phyloP scores from a whole-genome alignment of 1,140 invertebrate species.

The Gryon sp. region DNA sequence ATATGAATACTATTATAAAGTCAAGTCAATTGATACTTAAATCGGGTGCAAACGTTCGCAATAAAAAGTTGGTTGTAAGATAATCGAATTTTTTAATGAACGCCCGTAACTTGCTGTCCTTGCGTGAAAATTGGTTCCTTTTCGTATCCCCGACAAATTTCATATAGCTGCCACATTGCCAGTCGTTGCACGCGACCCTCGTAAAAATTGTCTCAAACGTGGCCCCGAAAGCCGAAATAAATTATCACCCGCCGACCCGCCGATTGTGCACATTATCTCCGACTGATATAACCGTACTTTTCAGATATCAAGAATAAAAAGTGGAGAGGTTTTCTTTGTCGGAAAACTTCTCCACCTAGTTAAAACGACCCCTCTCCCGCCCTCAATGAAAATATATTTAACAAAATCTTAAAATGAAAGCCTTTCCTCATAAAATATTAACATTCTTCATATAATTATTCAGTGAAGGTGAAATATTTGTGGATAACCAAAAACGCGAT shows the following conservation, averaged over 20 bases:
- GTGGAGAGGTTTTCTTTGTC: no score
- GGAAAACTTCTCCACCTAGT: no score
- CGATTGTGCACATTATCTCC: conserved; percentile 9
- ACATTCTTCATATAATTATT: no score
- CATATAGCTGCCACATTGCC: conserved; percentile 35
- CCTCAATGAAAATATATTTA: no score
- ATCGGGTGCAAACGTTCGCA: conserved; percentile 24
- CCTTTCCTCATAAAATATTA: no score
- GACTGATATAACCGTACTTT: neutral
- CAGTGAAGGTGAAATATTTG: no score
- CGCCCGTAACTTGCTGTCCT: conserved; percentile 33
- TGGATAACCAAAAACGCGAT: no score
- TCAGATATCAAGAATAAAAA: neutral
- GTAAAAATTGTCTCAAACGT: conserved; percentile 41
- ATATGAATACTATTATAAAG: conserved; percentile 30
- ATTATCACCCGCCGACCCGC: conserved; percentile 11
- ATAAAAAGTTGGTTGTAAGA: conserved; percentile 30
- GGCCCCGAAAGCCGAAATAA: conserved; percentile 20
- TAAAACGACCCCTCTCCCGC: no score
- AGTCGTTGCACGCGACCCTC: conserved; percentile 26
- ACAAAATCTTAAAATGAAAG: no score
- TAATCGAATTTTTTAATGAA: conserved; percentile 46
- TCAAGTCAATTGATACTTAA: conserved; percentile 45
- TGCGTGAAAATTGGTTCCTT: conserved; percentile 18
- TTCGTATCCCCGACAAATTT: conserved; percentile 30